A percentile compares a stretch with the other conserved stretches of the same genome.
These are phyloP conservation scores for Eira barbara DNA, from an alignment of 2,113 vertebrate genomes.

Conservation along the genomic window DNA sequence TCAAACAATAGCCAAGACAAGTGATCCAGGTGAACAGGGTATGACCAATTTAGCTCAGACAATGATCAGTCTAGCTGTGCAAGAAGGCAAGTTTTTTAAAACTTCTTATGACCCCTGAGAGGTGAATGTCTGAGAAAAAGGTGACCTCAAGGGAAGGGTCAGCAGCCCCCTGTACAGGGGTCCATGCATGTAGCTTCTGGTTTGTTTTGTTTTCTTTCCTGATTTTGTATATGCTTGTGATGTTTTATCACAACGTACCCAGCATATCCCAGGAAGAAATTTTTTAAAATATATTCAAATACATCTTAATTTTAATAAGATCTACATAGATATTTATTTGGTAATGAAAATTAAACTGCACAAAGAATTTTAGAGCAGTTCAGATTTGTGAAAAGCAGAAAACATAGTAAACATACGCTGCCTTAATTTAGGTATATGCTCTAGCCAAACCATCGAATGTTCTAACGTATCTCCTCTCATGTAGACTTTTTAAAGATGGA, in stretches of 20 bases:
- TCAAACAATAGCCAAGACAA: not conserved
- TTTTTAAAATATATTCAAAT: constrained; percentile 26
- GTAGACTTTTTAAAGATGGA: not conserved
- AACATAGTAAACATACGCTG: not conserved
- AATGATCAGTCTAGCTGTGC: not conserved
- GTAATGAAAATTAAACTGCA: not conserved
- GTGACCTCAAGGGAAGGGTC: not conserved
- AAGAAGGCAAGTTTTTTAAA: not conserved
- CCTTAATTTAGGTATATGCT: not conserved
- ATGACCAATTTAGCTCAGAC: not conserved
- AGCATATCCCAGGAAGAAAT: constrained; percentile 45
- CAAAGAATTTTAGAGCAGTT: not conserved
- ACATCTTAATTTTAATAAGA: not conserved
- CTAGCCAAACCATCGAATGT: not conserved
- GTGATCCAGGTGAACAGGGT: not conserved
- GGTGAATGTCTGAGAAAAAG: not conserved
- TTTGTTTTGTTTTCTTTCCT: not conserved
- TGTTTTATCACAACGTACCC: not conserved
- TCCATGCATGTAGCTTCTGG: not conserved
- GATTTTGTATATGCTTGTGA: not conserved
- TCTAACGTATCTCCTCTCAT: not conserved
- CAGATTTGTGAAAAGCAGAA: not conserved
- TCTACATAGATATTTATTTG: not conserved
- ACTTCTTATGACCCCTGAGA: not conserved
- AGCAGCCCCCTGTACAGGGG: fast-evolving